Percentiles rank a stretch among this genome's conserved stretches.
Evolutionary conservation across 2,888 invertebrate species (phyloP).

Genomic region (Pandemis corylana): DNA sequence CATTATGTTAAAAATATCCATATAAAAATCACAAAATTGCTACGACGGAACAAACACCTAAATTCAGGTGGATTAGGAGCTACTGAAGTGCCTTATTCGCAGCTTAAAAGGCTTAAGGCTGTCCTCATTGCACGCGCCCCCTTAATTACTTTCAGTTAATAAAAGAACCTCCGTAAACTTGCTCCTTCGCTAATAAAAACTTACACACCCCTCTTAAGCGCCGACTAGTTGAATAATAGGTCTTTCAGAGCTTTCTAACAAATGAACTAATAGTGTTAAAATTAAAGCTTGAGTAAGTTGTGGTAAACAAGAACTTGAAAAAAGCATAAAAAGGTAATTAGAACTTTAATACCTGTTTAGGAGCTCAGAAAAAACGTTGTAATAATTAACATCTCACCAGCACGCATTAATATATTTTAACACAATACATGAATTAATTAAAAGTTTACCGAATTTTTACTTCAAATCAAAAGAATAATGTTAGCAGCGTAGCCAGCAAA

Average conservation of each 20-base stretch:
- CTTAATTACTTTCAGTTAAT: slow-evolving; percentile 38
- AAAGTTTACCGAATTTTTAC: too few species aligned
- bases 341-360: too few species aligned
- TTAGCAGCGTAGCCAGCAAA: too few species aligned
- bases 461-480: too few species aligned
- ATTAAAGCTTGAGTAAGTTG: background rate
- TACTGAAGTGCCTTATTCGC: slow-evolving; percentile 19
- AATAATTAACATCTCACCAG: too few species aligned
- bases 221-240: slow-evolving; percentile 23
- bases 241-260: slow-evolving; percentile 14
- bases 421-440: too few species aligned
- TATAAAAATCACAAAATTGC: background rate
- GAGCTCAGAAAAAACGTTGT: too few species aligned
- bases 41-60: slow-evolving; percentile 15
- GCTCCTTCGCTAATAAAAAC: slow-evolving; percentile 35
- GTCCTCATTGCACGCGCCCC: slow-evolving; percentile 35
- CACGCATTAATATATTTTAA: too few species aligned
- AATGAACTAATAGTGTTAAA: slow-evolving; percentile 6
- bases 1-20: too few species aligned
- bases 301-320: background rate
- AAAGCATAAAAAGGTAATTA: too few species aligned
- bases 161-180: slow-evolving; percentile 39
- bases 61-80: slow-evolving; percentile 19
- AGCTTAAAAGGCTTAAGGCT: slow-evolving; percentile 39
- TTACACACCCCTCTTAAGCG: slow-evolving; percentile 23